These are phyloP conservation scores for Machimus atricapillus DNA, from an alignment of 2,888 invertebrate genomes.

Conservation along the genomic window DNA sequence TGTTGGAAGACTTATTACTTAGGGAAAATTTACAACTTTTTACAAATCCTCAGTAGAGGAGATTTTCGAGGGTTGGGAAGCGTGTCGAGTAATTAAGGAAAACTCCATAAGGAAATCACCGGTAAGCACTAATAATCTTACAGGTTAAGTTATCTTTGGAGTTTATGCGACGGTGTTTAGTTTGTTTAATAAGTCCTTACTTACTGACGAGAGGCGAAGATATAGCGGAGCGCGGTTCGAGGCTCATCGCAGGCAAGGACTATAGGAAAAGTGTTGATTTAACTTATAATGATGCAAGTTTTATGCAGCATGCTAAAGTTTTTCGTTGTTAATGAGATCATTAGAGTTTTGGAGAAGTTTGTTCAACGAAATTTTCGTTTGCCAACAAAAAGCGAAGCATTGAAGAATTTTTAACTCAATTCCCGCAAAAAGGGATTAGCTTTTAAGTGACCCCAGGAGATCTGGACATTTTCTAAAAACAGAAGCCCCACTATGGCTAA, in stretches of 20 bases:
- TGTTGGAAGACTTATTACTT: background rate
- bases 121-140: background rate
- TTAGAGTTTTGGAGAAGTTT: slow-evolving; percentile 20
- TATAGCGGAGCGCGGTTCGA: background rate
- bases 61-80: background rate
- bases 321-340: slow-evolving; percentile 41
- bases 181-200: background rate
- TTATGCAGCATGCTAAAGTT: slow-evolving; percentile 28
- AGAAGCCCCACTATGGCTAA: background rate
- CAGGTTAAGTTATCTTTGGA: background rate
- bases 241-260: background rate
- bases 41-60: background rate
- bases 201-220: background rate
- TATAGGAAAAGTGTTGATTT: slow-evolving; percentile 14
- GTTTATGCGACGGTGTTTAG: background rate
- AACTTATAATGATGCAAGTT: slow-evolving; percentile 43
- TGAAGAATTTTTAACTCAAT: background rate
- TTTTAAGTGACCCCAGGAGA: background rate
- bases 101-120: background rate
- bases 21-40: background rate
- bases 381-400: background rate
- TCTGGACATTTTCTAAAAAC: background rate
- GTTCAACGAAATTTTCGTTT: background rate
- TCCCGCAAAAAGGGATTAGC: background rate
- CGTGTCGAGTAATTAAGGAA: slow-evolving; percentile 25